A percentile compares a stretch with the other conserved stretches of the same genome.
Evolutionary conservation across 2,888 invertebrate genomes (phyloP).

Genomic region (Tenthredo notha): DNA sequence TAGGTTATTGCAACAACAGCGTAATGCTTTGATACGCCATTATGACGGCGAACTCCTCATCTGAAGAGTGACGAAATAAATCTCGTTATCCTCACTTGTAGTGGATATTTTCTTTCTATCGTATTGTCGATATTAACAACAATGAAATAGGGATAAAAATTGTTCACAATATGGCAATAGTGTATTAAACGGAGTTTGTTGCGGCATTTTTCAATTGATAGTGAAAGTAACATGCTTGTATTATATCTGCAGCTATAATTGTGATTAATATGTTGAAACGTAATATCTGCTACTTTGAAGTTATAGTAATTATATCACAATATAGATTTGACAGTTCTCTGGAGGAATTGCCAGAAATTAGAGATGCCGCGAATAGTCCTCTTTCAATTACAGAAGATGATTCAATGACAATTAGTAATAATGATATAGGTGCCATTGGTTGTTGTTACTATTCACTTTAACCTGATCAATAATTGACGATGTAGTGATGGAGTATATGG

Average conservation of each 20-base stretch:
- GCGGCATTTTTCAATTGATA: not conserved
- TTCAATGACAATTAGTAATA: not conserved
- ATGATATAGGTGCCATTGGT: no score
- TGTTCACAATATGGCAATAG: not conserved
- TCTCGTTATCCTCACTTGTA: not conserved
- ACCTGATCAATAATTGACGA: not conserved
- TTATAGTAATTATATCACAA: not conserved
- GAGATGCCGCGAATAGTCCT: not conserved
- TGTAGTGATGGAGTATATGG: constrained; percentile 80
- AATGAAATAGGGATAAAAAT: no score
- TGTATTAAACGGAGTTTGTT: not conserved
- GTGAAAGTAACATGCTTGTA: not conserved
- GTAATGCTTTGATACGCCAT: not conserved
- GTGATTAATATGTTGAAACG: not conserved
- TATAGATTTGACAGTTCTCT: not conserved
- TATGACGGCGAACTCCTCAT: not conserved
- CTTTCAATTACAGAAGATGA: not conserved
- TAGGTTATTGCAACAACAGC: not conserved
- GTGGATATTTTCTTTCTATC: not conserved
- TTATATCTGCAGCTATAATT: not conserved
- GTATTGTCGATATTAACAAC: no score
- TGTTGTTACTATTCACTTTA: not conserved
- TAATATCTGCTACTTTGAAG: not conserved
- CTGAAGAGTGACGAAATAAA: not conserved
- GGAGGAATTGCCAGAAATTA: not conserved